These are phyloP conservation scores for Onthophagus sagittarius DNA, from an alignment of 2,888 invertebrate genomes.

Conservation along the genomic window DNA sequence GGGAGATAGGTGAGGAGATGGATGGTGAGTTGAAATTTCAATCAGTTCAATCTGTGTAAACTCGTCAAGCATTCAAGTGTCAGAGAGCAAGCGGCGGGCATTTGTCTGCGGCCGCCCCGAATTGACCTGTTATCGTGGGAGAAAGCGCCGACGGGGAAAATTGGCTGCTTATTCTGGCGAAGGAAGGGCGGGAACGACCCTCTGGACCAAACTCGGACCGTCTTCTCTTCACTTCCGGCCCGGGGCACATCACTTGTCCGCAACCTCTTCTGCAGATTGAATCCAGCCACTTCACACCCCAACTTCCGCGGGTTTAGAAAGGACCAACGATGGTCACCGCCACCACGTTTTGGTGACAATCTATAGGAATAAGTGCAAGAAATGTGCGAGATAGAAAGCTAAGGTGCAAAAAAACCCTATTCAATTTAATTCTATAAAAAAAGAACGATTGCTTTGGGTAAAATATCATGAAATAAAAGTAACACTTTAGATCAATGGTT, in stretches of 20 bases:
- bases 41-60: constrained; percentile 24
- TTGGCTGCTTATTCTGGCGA: constrained; percentile 38
- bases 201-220: constrained; percentile 34
- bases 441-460: background rate
- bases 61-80: constrained; percentile 24
- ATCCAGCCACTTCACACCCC: constrained; percentile 34
- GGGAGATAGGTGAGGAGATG: background rate
- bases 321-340: constrained; percentile 22
- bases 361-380: background rate
- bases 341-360: background rate
- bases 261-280: constrained; percentile 36
- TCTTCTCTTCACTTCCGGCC: constrained; percentile 36
- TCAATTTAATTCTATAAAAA: no score
- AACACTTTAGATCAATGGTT: background rate
- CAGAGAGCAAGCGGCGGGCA: constrained; percentile 25
- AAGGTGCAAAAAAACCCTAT: background rate
- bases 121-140: constrained; percentile 39
- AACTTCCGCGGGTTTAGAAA: constrained; percentile 29
- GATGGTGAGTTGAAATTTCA: constrained; percentile 22
- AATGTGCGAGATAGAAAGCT: background rate
- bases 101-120: constrained; percentile 33
- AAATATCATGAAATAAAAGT: background rate
- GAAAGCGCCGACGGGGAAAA: constrained; percentile 38
- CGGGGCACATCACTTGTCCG: constrained; percentile 37
- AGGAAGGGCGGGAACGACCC: constrained; percentile 29